Percentiles rank a stretch among this genome's conserved stretches.
These are phyloP conservation scores for Aphaenogaster rudis DNA, from an alignment of 1,140 invertebrate species.

Conservation along the genomic window DNA sequence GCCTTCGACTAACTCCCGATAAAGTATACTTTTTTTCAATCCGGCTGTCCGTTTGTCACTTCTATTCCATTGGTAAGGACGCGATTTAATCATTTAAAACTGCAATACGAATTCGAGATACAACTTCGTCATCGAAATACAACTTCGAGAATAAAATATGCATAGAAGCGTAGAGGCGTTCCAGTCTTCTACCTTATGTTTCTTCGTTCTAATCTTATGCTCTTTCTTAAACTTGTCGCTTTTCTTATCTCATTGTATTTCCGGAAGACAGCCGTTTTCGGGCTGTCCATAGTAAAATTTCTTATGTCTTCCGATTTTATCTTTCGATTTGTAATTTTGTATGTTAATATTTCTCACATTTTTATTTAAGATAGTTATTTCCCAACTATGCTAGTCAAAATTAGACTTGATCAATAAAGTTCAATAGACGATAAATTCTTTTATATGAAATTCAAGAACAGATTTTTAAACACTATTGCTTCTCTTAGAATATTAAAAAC, in stretches of 20 bases:
- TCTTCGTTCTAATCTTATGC: not conserved
- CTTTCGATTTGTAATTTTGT: not conserved
- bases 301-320: not conserved
- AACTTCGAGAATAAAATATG: constrained; percentile 23
- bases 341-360: not conserved
- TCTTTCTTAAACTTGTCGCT: not conserved
- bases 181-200: not conserved
- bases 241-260: not conserved
- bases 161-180: not conserved
- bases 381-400: too few species aligned
- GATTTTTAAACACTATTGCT: too few species aligned
- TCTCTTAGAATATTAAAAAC: too few species aligned
- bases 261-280: not conserved
- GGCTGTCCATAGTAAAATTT: not conserved
- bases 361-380: not conserved
- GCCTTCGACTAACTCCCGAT: not conserved
- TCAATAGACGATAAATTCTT: too few species aligned
- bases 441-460: too few species aligned
- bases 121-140: not conserved
- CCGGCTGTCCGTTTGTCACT: not conserved
- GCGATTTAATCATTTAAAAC: constrained; percentile 7
- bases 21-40: not conserved
- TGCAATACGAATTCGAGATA: not conserved
- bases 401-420: too few species aligned
- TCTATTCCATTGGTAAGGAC: not conserved